phyloP scores from a whole-genome alignment of 2,113 vertebrate genomes.

The Rhinichthys klamathensis region DNA sequence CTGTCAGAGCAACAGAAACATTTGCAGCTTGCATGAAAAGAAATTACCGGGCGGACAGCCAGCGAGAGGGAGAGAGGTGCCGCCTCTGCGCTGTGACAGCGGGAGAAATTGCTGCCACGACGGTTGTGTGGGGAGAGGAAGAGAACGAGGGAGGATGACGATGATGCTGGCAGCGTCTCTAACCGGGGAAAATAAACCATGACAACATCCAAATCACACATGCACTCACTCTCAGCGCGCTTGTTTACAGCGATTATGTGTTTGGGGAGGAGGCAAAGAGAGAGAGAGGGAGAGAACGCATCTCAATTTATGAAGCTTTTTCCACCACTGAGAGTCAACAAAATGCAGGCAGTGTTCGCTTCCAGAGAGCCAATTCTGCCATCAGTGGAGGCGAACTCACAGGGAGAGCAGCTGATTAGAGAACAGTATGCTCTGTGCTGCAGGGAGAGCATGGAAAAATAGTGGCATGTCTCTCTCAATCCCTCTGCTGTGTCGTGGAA shows the following conservation, averaged over 20 bases:
- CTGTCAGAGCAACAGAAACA: conserved; percentile 58
- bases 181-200: conserved; percentile 58
- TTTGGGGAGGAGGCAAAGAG: conserved; percentile 40
- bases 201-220: conserved; percentile 57
- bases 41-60: conserved; percentile 51
- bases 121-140: conserved; percentile 46
- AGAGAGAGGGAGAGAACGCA: conserved; percentile 35
- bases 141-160: conserved; percentile 42
- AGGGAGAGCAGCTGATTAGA: conserved; percentile 40
- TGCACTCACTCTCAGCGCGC: conserved; percentile 43
- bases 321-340: conserved; percentile 43
- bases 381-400: conserved; percentile 32
- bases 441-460: not conserved
- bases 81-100: conserved; percentile 53
- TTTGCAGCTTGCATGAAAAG: conserved; percentile 56
- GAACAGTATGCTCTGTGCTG: conserved; percentile 35
- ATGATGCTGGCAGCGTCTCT: conserved; percentile 52
- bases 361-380: conserved; percentile 43
- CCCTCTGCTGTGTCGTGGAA: conserved; percentile 6
- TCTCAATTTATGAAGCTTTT: conserved; percentile 56
- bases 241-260: conserved; percentile 56
- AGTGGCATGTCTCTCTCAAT: conserved; percentile 20
- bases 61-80: conserved; percentile 28
- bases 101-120: conserved; percentile 57
- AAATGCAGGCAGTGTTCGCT: conserved; percentile 29